Conservation (phyloP, 2,888 invertebrate species). For the Phytoseiulus persimilis region DNA sequence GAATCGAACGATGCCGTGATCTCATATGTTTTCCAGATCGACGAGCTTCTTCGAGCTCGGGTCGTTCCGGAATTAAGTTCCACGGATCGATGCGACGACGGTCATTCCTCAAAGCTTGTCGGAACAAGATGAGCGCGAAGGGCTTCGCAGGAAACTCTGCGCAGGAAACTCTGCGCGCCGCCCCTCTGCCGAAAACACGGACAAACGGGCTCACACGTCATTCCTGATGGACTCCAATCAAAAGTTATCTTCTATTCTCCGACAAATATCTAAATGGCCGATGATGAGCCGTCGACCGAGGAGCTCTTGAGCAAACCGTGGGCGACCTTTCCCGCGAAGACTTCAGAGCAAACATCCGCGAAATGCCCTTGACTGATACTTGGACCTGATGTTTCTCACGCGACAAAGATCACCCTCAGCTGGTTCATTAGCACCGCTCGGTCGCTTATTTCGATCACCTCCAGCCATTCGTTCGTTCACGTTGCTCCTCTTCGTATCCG, state of each 20-base stretch:
- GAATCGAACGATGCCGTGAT: too few relatives aligned
- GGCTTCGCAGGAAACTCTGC: too few relatives aligned
- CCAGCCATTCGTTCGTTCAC: not conserved
- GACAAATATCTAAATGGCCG: not conserved
- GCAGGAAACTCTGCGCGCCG: too few relatives aligned
- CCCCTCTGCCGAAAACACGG: too few relatives aligned
- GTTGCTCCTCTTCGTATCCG: not conserved
- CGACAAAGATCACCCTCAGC: not conserved
- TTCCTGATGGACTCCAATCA: not conserved
- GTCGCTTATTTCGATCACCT: not conserved
- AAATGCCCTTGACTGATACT: not conserved
- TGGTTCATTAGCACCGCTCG: not conserved
- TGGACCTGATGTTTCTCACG: not conserved
- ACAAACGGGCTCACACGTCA: not conserved
- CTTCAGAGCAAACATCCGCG: not conserved
- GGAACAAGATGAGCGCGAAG: too few relatives aligned
- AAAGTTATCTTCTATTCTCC: not conserved
- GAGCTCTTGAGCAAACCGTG: not conserved
- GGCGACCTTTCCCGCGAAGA: not conserved
- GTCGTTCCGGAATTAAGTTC: too few relatives aligned
- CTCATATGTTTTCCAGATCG: too few relatives aligned
- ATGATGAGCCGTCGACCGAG: not conserved
- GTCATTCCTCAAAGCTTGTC: too few relatives aligned
- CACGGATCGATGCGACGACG: too few relatives aligned
- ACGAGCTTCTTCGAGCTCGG: too few relatives aligned